Evolutionary conservation across 1,140 invertebrate species (phyloP), one percentile per base, ranked within the genome.

Genomic region (Laupala kohalensis): DNA sequence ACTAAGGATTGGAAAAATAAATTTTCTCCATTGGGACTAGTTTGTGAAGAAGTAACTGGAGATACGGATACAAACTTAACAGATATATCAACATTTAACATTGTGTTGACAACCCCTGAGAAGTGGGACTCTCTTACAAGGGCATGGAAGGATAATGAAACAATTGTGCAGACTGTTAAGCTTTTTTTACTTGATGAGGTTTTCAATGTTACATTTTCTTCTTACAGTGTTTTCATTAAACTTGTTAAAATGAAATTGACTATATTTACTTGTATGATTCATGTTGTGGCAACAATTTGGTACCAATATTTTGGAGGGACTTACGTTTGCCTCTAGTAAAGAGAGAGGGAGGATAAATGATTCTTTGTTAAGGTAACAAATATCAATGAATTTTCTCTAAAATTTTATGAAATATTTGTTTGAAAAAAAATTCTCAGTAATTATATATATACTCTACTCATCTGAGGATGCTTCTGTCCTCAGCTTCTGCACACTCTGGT

Each of bases 111-210:
- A 15, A 94, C 92, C 5, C 92, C 92, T 9, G 92, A 93, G 80
- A 93, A 93, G 81, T 93, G 90, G 90, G 92, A 94, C 78, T 88
- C 88, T 71, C 77, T 93, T 64, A 93, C 90, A 0, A 82, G 91
- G 73, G 84, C 85, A 74, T 92, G 89, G 88, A 85, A 83, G 75
- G 87, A 89, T 74, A 85, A 90, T 75, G 82, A 80, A 72, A 77
- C 80, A 53, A 75, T 91, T 25, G 84, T 92, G 25, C 81, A 86
- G 74, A 78, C 84, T 1, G 83, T 92, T 12, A 86, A 87, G 75
- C 79, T 94, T 6, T 88, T 94, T 76, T 81, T 93, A n/a, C 89
- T 94, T 71, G 92, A 94, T 81, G 92, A 94, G 81, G 89, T 89
- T n/a, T 64, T 70, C 30, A 53, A 29, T 69, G 1, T 1, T 29